Conservation (phyloP, 2,888 invertebrate species). For the Acleris laterana region DNA sequence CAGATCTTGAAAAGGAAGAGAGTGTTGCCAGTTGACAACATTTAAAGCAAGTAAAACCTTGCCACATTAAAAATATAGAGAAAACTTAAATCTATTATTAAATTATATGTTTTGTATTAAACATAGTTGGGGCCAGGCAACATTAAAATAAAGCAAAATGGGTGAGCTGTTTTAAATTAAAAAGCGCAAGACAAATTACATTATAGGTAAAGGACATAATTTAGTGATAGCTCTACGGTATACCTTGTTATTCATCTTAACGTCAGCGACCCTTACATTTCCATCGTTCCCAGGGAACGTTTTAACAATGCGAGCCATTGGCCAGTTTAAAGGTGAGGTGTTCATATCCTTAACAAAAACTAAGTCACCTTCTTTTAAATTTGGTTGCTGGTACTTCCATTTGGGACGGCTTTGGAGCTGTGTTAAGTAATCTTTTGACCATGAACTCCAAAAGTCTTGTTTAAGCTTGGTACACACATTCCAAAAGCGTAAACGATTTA, state of each 20-base stretch:
- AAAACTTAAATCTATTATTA: too few relatives aligned
- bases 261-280: constrained; percentile 24
- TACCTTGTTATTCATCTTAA: constrained; percentile 21
- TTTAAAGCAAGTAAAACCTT: too few relatives aligned
- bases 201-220: constrained; percentile 26
- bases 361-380: constrained; percentile 17
- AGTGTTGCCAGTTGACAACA: too few relatives aligned
- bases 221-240: constrained; percentile 21
- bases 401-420: constrained; percentile 16
- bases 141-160: too few relatives aligned
- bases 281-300: constrained; percentile 19
- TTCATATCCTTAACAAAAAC: constrained; percentile 14
- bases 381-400: constrained; percentile 13
- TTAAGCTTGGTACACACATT: constrained; percentile 6
- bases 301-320: constrained; percentile 28
- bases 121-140: too few relatives aligned
- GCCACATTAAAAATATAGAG: too few relatives aligned
- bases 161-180: too few relatives aligned
- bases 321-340: constrained; percentile 23
- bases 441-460: constrained; percentile 15
- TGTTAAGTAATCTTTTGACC: constrained; percentile 12
- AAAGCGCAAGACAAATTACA: not conserved
- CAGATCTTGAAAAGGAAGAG: too few relatives aligned
- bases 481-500: constrained; percentile 5
- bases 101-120: not conserved